A percentile compares a stretch with the other conserved stretches of the same genome.
These are phyloP conservation scores for Montifringilla adamsi DNA, from an alignment of 2,113 vertebrate species.

Conservation along the genomic window DNA sequence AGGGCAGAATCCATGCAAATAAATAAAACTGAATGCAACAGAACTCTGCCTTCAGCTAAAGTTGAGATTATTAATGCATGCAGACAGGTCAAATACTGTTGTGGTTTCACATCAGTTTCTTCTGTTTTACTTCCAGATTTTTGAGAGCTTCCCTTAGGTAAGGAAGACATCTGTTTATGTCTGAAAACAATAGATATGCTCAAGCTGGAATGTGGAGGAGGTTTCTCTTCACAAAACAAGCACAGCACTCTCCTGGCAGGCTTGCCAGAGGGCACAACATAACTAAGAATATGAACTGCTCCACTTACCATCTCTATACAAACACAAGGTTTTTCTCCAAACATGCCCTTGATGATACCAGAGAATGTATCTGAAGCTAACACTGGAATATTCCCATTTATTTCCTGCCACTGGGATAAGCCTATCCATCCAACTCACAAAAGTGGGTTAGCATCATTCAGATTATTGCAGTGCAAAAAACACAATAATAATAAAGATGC, in stretches of 20 bases:
- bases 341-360: conserved; percentile 10
- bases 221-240: conserved; percentile 67
- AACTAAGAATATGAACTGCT: conserved; percentile 70
- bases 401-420: neutral
- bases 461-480: neutral
- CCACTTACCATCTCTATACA: conserved; percentile 52
- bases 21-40: conserved; percentile 34
- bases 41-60: conserved; percentile 49
- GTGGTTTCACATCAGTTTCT: conserved; percentile 63
- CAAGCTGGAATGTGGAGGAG: conserved; percentile 63
- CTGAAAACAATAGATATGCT: conserved; percentile 55
- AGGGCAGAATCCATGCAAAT: conserved; percentile 13
- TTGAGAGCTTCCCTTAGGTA: conserved; percentile 66
- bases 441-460: neutral
- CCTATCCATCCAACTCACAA: neutral
- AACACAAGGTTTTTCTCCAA: conserved; percentile 62
- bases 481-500: neutral
- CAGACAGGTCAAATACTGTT: conserved; percentile 61
- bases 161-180: conserved; percentile 63
- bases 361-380: conserved; percentile 47
- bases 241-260: conserved; percentile 57
- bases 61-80: conserved; percentile 45
- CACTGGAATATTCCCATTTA: neutral
- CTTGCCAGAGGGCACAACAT: conserved; percentile 66
- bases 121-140: conserved; percentile 67